Percentiles rank a stretch among this genome's conserved stretches.
Evolutionary conservation across 2,797 vertebrate species (phyloP).

Genomic region (Xiphorhynchus erythropygius): DNA sequence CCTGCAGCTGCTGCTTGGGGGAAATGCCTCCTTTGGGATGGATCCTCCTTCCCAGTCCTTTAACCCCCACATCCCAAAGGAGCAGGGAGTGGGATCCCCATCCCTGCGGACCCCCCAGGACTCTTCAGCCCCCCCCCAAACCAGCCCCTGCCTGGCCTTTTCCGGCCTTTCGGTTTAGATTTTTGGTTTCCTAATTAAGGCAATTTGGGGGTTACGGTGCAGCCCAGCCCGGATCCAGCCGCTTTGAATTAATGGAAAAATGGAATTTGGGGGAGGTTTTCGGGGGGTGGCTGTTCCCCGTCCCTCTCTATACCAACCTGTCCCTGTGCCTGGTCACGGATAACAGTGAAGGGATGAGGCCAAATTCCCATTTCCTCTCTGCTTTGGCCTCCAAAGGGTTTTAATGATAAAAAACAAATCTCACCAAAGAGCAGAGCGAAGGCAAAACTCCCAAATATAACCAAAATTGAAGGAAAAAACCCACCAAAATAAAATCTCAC

Average conservation of each 20-base stretch:
- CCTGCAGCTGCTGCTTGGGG: neutral
- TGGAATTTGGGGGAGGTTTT: neutral
- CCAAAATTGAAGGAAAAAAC: fast-evolving
- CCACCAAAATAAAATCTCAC: fast-evolving
- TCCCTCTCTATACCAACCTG: neutral
- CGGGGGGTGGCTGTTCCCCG: fast-evolving
- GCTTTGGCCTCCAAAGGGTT: neutral
- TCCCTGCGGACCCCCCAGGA: fast-evolving
- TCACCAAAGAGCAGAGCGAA: fast-evolving
- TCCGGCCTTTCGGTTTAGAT: neutral
- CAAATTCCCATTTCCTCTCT: neutral
- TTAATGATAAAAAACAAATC: neutral
- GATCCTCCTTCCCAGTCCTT: neutral
- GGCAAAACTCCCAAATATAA: neutral
- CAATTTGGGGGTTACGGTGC: neutral
- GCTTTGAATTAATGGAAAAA: slow-evolving; percentile 33
- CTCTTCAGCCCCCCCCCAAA: fast-evolving
- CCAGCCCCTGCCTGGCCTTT: neutral
- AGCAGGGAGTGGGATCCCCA: fast-evolving
- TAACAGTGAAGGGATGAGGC: neutral
- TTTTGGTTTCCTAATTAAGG: neutral
- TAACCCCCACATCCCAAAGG: fast-evolving
- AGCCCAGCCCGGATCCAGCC: neutral
- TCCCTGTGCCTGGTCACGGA: neutral
- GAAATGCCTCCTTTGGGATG: neutral